Conservation (phyloP, 2,113 vertebrate species). For the Lepidothrix coronata region DNA sequence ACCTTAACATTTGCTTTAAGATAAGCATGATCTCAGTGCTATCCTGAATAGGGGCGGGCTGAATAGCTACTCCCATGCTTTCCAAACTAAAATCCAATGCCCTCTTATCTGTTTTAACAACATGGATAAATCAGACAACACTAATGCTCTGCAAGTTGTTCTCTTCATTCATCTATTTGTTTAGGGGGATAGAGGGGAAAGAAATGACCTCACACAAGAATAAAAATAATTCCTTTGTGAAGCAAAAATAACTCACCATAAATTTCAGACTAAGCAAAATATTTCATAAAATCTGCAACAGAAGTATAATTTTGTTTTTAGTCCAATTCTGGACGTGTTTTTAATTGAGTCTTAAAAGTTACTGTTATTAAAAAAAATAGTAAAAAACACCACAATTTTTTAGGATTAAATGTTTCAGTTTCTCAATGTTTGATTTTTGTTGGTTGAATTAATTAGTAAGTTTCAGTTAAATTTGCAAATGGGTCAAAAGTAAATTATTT, state of each 20-base stretch:
- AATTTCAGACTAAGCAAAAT: background rate
- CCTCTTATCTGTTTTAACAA: background rate
- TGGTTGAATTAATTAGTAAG: background rate
- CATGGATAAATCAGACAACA: background rate
- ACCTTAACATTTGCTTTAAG: background rate
- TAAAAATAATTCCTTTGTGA: background rate
- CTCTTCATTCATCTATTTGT: background rate
- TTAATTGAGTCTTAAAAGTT: background rate
- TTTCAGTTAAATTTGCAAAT: background rate
- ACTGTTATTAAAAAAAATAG: background rate
- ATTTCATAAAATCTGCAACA: background rate
- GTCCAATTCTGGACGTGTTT: background rate
- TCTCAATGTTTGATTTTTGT: background rate
- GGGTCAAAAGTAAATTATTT: background rate
- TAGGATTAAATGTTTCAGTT: background rate
- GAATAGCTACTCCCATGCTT: background rate
- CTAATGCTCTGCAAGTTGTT: background rate
- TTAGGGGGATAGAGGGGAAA: background rate
- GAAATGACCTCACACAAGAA: background rate
- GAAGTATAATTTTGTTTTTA: background rate
- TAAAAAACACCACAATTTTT: background rate
- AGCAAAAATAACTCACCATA: background rate
- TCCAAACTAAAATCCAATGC: background rate
- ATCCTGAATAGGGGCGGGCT: background rate
- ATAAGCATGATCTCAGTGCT: background rate